phyloP scores from a whole-genome alignment of 1,140 invertebrate genomes.

The Hesperophylax magnus region DNA sequence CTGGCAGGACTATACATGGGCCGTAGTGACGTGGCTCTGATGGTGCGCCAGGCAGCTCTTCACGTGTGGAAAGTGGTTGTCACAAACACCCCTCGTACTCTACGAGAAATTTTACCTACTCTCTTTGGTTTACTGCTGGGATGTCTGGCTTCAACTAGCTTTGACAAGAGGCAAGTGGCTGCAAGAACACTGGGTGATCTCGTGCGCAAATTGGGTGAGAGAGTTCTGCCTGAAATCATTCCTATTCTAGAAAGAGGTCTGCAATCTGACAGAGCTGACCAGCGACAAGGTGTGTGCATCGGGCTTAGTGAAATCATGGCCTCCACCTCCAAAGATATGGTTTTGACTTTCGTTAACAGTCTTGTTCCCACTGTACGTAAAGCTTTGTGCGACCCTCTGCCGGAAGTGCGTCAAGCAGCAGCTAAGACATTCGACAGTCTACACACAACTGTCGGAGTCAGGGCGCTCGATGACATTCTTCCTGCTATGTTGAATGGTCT shows the following conservation, averaged over 20 bases:
- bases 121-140: constrained; percentile 93
- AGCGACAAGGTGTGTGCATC: constrained; percentile 98
- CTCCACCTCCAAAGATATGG: constrained; percentile 96
- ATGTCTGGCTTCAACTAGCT: constrained; percentile 94
- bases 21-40: constrained; percentile 94
- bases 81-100: constrained; percentile 94
- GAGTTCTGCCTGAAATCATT: constrained; percentile 97
- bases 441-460: constrained; percentile 93
- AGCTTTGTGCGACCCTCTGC: constrained; percentile 93
- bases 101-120: constrained; percentile 97
- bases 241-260: constrained; percentile 96
- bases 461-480: constrained; percentile 98
- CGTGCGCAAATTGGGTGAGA: constrained; percentile 97
- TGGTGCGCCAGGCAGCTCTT: constrained; percentile 96
- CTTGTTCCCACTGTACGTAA: constrained; percentile 97
- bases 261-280: constrained; percentile 91
- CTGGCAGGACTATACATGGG: constrained; percentile 98
- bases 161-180: constrained; percentile 96
- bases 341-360: constrained; percentile 93
- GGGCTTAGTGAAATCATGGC: constrained; percentile 98
- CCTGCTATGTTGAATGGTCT: constrained; percentile 90
- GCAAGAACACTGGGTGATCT: constrained; percentile 97
- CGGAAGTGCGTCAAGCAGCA: constrained; percentile 94
- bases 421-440: constrained; percentile 97
- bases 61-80: constrained; percentile 99